Base-by-base conservation (phyloP, 2,888 invertebrate genomes). In the Thereva unica region DNA sequence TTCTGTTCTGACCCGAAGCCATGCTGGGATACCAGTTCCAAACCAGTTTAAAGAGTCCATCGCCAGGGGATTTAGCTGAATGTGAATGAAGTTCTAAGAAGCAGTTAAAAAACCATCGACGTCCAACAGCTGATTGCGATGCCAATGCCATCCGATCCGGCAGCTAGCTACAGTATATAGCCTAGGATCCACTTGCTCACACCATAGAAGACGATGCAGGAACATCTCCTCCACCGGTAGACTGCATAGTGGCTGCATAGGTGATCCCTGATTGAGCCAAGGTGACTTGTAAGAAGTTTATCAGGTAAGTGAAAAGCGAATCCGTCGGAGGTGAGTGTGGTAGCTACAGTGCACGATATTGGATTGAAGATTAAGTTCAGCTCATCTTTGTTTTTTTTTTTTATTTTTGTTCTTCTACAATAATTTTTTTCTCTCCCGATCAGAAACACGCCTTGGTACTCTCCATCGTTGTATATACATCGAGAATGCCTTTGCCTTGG, bases 61-160 rank as follows among this genome's bases (percentile, higher is more conserved):
- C 42, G 7, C 9, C 42, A 8, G 7, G 7, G 42, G 7, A 7
- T 42, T 49, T 34, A 10, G 10, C 10, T 49, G 63, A 63, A 67
- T 67, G 63, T 67, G 67, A 67, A 67, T 67, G 67, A 67, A 63
- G 41, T 67, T 67, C 67, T 63, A 1, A 67, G 67, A 63, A 56
- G 10, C 56, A 57, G 49, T 57, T 53, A 42, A 54, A 55, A 65
- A 65, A 34, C 42, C 64, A 57, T 56, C 23, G 23, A 23, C 23
- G 23, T 23, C 57, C 40, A 52, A 57, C 66, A 66, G 66, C 66
- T 57, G 66, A 57, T 64, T 65, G 65, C 44, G 37, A 53, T 10
- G 54, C 45, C 42, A 42, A 8, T 8, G 9, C 8, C 7, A 42
- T 42, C 7, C 9, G 9, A 23, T 23, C 23, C 23, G 23, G 23